Base-by-base conservation (phyloP, 2,888 invertebrate species). In the Melanophora roralis region DNA sequence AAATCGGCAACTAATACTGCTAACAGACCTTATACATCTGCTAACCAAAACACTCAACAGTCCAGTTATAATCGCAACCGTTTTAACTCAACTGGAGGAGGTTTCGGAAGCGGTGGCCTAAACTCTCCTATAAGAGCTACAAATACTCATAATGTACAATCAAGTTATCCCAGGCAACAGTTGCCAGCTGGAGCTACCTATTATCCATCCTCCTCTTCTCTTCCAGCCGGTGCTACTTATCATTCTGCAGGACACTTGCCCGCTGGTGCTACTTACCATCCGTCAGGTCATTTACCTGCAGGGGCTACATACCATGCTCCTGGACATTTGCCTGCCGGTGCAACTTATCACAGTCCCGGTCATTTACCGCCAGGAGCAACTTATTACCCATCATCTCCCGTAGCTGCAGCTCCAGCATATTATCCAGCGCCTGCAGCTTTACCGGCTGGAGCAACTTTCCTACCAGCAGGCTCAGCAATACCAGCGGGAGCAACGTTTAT, bases 51-150 rank as follows among this genome's bases (percentile, higher is more conserved):
- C 12, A 68, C 4, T 21, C 78, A 78, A 53, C 71, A 71, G 0
- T 69, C 81, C 0, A 34, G 34, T 14, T 69, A 77, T 32, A 86
- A 87, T 57, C 82, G 86, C 14, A 84, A 85, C 8, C 83, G 87
- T n/a, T 68, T 21, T 45, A 87, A 87, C 51, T 55, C 83, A 11
- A 87, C 87, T 0, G 85, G 87, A 8, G 82, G 83, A 1, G 62
- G 78, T 57, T 75, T 73, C 14, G 74, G 83, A 6, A 49, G 76
- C 12, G 69, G 76, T 16, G 19, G 38, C 14, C 62, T 78, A 2
- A 84, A 87, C 34, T 81, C 86, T 14, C 89, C 89, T 1, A 86
- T 89, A 21, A 80, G 82, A 4, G 85, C 89, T n/a, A 85, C 85
- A 21, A 86, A 84, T 55, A 65, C 83, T 2, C 86, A 86, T 9